phyloP scores from a whole-genome alignment of 2,888 invertebrate species.

The Micropterix aruncella region DNA sequence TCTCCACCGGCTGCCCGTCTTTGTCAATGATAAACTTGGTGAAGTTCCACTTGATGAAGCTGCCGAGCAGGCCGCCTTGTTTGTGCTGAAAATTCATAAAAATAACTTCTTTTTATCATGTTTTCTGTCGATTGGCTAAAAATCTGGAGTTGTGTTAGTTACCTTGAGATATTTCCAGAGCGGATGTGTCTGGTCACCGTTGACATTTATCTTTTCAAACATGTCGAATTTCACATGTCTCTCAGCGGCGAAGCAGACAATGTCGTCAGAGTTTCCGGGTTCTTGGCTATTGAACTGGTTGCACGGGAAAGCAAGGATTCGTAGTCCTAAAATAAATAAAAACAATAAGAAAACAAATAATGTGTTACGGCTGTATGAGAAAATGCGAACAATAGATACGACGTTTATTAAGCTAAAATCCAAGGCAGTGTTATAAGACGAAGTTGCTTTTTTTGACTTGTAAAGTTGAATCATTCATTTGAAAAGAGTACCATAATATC shows the following conservation, averaged over 20 bases:
- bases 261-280: slow-evolving; percentile 47
- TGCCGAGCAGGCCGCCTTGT: slow-evolving; percentile 41
- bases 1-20: slow-evolving; percentile 51
- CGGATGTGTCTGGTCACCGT: slow-evolving; percentile 48
- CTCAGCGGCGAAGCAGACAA: slow-evolving; percentile 45
- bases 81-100: slow-evolving; percentile 23
- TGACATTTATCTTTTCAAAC: slow-evolving; percentile 56
- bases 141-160: too few species aligned
- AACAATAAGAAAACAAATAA: too few species aligned
- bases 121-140: too few species aligned
- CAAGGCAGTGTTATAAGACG: too few species aligned
- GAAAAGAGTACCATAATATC: too few species aligned
- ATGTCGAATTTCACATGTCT: slow-evolving; percentile 54
- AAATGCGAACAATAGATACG: too few species aligned
- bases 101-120: too few species aligned
- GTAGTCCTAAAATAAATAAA: slow-evolving; percentile 45
- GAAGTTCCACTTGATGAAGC: slow-evolving; percentile 77
- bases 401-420: too few species aligned
- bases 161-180: slow-evolving; percentile 55
- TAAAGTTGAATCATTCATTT: too few species aligned
- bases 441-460: too few species aligned
- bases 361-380: too few species aligned
- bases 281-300: slow-evolving; percentile 71
- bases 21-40: slow-evolving; percentile 69
- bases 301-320: slow-evolving; percentile 76